Percentiles rank a stretch among this genome's conserved stretches.
Evolutionary conservation across 2,797 vertebrate species (phyloP).

Genomic region (Botia almorhae): DNA sequence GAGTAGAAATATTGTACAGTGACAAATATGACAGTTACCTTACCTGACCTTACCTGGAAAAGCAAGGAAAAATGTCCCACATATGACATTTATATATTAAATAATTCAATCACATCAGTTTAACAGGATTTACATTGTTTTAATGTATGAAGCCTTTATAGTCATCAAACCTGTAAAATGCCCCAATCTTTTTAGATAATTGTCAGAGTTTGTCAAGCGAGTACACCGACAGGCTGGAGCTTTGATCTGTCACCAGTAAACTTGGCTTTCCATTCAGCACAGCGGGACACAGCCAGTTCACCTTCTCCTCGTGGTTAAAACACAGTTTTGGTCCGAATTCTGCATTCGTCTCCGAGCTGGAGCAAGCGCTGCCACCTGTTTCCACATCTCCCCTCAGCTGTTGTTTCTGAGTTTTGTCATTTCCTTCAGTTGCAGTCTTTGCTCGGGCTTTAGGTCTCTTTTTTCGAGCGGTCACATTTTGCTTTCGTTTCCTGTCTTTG

Average conservation of each 20-base stretch:
- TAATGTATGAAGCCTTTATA: too few species aligned
- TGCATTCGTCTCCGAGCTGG: constrained; percentile 31
- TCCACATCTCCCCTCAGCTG: constrained; percentile 42
- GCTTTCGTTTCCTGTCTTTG: constrained; percentile 74
- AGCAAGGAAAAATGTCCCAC: too few species aligned
- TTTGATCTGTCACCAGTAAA: constrained; percentile 91
- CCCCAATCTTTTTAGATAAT: background rate
- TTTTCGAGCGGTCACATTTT: constrained; percentile 48
- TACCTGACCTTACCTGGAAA: too few species aligned
- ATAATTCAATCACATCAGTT: too few species aligned
- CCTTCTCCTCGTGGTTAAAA: constrained; percentile 89
- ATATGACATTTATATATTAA: too few species aligned
- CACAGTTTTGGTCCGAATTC: constrained; percentile 78
- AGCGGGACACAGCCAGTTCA: constrained; percentile 89
- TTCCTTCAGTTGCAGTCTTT: constrained; percentile 60
- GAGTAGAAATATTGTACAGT: too few species aligned
- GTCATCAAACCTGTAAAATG: too few species aligned
- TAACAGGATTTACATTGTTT: too few species aligned
- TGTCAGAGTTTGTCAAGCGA: constrained; percentile 70
- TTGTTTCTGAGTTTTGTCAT: constrained; percentile 22
- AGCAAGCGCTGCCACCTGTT: background rate
- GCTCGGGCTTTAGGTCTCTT: constrained; percentile 68
- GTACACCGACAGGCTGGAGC: constrained; percentile 82
- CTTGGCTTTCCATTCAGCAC: constrained; percentile 83
- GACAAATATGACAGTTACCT: too few species aligned